A percentile compares a stretch with the other conserved stretches of the same genome.
Conservation (phyloP, 2,888 invertebrate species). For the Gymnocheta viridis region DNA sequence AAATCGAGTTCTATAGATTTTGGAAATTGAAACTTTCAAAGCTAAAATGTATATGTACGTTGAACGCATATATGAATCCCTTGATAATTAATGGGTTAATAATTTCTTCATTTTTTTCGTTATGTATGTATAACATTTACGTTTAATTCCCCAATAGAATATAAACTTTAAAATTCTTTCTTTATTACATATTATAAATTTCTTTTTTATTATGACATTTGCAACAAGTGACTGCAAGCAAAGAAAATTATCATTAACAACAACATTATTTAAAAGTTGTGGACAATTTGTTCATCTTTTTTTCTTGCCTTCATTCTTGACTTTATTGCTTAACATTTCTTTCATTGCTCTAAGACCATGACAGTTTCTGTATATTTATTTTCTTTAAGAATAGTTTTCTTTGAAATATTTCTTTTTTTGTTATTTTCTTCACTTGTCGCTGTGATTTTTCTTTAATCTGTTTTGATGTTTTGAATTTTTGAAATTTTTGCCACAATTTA, state of each 20-base stretch:
- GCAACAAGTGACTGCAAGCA: conserved; percentile 55
- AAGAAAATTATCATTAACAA: conserved; percentile 57
- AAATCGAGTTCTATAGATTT: too few relatives aligned
- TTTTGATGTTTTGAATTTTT: conserved; percentile 61
- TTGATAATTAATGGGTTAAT: too few relatives aligned
- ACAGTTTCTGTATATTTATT: not conserved
- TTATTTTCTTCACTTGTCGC: conserved; percentile 30
- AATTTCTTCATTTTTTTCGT: not conserved
- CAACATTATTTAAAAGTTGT: conserved; percentile 39
- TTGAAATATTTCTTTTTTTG: not conserved
- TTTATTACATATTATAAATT: conserved; percentile 14
- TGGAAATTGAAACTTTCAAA: too few relatives aligned
- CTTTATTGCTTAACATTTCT: conserved; percentile 1
- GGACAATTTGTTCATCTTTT: conserved; percentile 8
- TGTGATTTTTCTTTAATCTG: conserved; percentile 48
- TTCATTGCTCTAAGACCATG: not conserved
- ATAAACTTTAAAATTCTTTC: conserved; percentile 22
- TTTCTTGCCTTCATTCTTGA: not conserved
- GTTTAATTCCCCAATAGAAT: not conserved
- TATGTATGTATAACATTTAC: conserved; percentile 33
- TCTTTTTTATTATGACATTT: conserved; percentile 62
- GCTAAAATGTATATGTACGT: too few relatives aligned
- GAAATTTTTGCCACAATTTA: conserved; percentile 66
- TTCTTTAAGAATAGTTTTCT: conserved; percentile 6
- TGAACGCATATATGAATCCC: too few relatives aligned